Base-by-base conservation (phyloP, 1,140 invertebrate genomes). In the Gryllus bimaculatus region DNA sequence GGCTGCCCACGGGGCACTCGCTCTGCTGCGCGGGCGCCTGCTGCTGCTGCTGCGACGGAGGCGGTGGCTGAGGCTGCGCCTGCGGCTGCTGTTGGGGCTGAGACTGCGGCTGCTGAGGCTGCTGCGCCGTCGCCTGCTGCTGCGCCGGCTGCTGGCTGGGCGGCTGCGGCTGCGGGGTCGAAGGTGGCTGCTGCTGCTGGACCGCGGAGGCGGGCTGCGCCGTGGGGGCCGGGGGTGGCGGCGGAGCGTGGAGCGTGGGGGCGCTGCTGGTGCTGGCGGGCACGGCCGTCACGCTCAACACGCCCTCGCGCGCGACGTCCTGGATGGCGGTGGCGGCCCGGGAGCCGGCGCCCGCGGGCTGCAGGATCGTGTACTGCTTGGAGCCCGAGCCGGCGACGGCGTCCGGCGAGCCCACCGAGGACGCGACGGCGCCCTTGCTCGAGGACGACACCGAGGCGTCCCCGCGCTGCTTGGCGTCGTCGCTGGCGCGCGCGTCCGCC, bases 351-450 rank as follows among this genome's bases (percentile, higher is more conserved):
- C 91, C 91, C 10, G 93, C 93, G 2, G 93, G 93, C 83, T 95
- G 94, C 20, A 95, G 86, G 77, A 94, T 93, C 18, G 93, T 95
- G 82, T 95, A 95, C 82, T 95, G 93, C 85, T 94, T 90, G 80
- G 79, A 79, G 48, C 26, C 26, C 85, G 94, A 89, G 18, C 54
- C 54, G 80, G 79, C 75, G 3, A 74, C 39, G 3, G 86, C 84
- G 79, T 90, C 90, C 0, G 90, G 89, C 26, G 89, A 89, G 26
- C 86, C 86, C 0, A 87, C 85, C 18, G 75, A 76, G 5, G 48
- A 85, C 13, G 75, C 49, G 6, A 48, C 54, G 18, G 75, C 15
- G 48, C 20, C 66, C 20, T 48, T 73, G 20, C 18, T 8, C 20
- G 47, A 8, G 20, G 8, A 8, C 13, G 78, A 10, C 12, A 10